A percentile compares a stretch with the other conserved stretches of the same genome.
These are phyloP conservation scores for Eurois occulta DNA, from an alignment of 2,888 invertebrate species.

Conservation along the genomic window DNA sequence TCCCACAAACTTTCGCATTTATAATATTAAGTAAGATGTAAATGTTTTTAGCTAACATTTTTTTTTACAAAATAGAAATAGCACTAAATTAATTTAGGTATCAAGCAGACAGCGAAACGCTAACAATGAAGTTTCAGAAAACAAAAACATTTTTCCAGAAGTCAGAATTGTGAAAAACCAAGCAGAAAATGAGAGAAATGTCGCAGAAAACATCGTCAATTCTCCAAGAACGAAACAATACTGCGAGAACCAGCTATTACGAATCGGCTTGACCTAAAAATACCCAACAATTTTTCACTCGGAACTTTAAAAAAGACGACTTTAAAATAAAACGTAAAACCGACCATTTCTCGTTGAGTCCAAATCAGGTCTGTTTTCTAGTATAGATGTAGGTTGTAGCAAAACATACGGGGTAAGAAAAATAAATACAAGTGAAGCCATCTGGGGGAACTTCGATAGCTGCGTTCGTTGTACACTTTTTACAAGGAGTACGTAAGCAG, in stretches of 20 bases:
- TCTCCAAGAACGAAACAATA: slow-evolving; percentile 59
- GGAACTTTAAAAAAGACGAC: slow-evolving; percentile 60
- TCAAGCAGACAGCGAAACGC: background rate
- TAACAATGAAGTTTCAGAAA: slow-evolving; percentile 15
- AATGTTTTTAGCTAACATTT: too few relatives aligned
- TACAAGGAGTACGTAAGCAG: background rate
- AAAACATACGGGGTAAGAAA: slow-evolving; percentile 60
- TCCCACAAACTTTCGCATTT: too few relatives aligned
- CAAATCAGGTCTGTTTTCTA: slow-evolving; percentile 59
- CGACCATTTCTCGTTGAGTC: slow-evolving; percentile 64
- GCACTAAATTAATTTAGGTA: slow-evolving; percentile 7
- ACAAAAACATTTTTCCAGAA: slow-evolving; percentile 13
- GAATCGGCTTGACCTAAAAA: slow-evolving; percentile 66
- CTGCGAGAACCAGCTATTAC: slow-evolving; percentile 50
- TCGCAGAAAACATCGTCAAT: slow-evolving; percentile 57
- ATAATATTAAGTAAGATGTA: too few relatives aligned
- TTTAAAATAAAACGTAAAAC: slow-evolving; percentile 56
- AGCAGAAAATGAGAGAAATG: slow-evolving; percentile 48
- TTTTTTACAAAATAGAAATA: background rate
- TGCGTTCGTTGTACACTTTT: slow-evolving; percentile 42
- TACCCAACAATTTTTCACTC: slow-evolving; percentile 63
- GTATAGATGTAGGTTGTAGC: slow-evolving; percentile 33
- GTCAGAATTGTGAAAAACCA: slow-evolving; percentile 38
- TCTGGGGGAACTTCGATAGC: slow-evolving; percentile 63
- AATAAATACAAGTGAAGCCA: slow-evolving; percentile 54